Percentiles rank a stretch among this genome's conserved stretches.
Evolutionary conservation across 1,140 invertebrate genomes (phyloP).

Genomic region (Eriosoma lanigerum): DNA sequence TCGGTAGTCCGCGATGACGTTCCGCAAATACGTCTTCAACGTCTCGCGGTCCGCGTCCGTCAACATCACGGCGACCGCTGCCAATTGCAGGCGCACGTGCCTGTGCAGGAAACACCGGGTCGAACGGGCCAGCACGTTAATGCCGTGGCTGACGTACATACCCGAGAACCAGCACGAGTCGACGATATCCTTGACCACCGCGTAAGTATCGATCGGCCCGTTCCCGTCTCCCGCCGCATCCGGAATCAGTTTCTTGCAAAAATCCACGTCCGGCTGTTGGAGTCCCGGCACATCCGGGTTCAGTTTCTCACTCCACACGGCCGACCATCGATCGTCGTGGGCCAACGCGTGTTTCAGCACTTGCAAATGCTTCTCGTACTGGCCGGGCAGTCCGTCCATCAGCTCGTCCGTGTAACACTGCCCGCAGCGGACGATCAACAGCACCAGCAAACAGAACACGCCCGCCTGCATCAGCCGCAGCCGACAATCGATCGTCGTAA

Average conservation of each 20-base stretch:
- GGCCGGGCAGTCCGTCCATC: not conserved
- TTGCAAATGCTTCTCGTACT: not conserved
- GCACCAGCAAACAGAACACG: no score
- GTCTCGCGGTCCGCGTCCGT: not conserved
- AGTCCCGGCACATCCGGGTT: rapidly evolving
- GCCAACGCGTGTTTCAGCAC: not conserved
- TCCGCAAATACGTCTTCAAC: not conserved
- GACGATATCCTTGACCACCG: not conserved
- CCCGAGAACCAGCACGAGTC: not conserved
- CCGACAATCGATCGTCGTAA: no score
- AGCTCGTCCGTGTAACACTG: not conserved
- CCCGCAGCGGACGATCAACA: no score
- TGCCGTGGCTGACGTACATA: not conserved
- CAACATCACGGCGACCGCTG: rapidly evolving
- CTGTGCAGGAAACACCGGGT: not conserved
- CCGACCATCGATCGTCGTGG: not conserved
- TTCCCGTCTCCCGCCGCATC: not conserved
- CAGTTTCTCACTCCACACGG: not conserved
- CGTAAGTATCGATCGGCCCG: not conserved
- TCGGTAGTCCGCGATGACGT: not conserved
- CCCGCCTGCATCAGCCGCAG: no score
- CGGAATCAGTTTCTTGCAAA: not conserved
- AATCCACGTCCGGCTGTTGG: no score
- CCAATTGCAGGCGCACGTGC: not conserved
- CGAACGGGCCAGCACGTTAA: not conserved